Base-by-base conservation (phyloP, 2,113 vertebrate genomes). In the Chaetodon trifascialis region DNA sequence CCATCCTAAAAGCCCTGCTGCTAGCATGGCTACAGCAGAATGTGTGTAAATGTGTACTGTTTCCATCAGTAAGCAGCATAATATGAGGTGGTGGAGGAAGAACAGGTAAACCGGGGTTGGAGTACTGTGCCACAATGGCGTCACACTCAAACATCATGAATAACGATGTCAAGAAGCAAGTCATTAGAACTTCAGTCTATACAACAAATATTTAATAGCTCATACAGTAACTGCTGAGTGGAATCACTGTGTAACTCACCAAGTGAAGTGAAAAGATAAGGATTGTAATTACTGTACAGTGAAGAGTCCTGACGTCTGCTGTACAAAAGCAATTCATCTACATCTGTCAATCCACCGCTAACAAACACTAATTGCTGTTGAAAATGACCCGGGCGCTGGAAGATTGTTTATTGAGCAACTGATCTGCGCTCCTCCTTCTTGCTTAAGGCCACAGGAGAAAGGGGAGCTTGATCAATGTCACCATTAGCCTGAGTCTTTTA, bases 351-450 rank as follows among this genome's bases (percentile, higher is more conserved):
- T 81, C 78, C 64, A 23, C 40, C 54, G 3, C 70, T 76, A 85
- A 83, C 80, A 15, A 65, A 51, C 77, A 76, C 86, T 93, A 94
- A 94, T 91, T 91, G 88, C 86, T 72, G 74, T 65, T 86, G 82
- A 91, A 87, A 91, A 87, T 86, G 86, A 90, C 80, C 85, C 74
- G 30, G 19, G 62, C 54, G 17, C 79, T 64, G 78, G 70, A 87
- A 90, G 86, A 93, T 87, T 93, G 91, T 93, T 94, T 95, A 94
- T 94, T 93, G 93, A 93, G 85, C 81, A 85, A 72, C 86, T 91
- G 90, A 94, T 94, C 91, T 73, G 83, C 81, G 74, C 76, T 83
- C 56, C 82, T 90, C 78, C 73, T 71, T 68, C 71, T 83, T 34
- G 78, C 84, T 83, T 65, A 4, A 74, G 79, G 90, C 75, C 30